A percentile compares a stretch with the other conserved stretches of the same genome.
Conservation (phyloP, 1,140 invertebrate species). For the Magallana angulata region DNA sequence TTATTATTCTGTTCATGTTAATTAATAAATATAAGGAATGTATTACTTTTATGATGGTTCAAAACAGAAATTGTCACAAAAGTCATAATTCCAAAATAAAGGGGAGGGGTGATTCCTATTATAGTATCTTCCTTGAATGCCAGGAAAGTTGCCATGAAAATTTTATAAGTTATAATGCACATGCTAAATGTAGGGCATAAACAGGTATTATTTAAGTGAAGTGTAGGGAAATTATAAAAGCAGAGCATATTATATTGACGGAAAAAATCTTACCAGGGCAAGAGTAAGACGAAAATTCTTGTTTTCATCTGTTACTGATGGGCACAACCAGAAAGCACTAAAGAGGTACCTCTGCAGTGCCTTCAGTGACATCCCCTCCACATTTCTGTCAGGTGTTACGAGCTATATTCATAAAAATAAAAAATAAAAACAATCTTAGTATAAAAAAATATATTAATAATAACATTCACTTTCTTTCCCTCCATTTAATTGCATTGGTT, state of each 20-base stretch:
- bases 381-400: not conserved
- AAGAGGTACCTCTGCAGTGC: not conserved
- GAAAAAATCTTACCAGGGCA: not conserved
- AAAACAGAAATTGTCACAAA: not conserved
- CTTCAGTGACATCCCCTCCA: conserved; percentile 1
- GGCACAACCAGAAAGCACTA: not conserved
- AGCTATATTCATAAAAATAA: not conserved
- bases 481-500: no score
- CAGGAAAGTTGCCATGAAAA: not conserved
- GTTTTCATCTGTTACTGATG: not conserved
- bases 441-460: no score
- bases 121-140: not conserved
- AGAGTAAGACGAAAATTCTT: no score
- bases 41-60: no score
- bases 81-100: not conserved
- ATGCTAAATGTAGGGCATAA: not conserved
- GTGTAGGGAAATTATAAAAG: not conserved
- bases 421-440: not conserved
- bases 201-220: not conserved
- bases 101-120: not conserved
- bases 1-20: no score
- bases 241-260: not conserved
- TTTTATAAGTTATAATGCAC: no score
- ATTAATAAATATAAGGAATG: no score
- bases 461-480: no score